A percentile compares a stretch with the other conserved stretches of the same genome.
phyloP scores from a whole-genome alignment of 2,888 invertebrate species.

The Mimachlamys varia region DNA sequence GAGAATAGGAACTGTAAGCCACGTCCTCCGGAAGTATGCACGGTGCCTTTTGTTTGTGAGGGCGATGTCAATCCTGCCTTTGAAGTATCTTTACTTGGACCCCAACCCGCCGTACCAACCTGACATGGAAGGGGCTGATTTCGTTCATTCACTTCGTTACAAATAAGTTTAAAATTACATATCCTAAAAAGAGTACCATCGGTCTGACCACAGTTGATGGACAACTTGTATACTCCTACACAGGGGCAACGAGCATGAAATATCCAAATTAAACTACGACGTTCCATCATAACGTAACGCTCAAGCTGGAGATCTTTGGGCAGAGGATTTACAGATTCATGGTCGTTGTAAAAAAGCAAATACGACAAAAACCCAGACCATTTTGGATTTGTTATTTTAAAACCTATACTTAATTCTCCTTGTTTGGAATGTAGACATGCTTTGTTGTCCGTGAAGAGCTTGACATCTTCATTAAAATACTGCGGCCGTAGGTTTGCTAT shows the following conservation, averaged over 20 bases:
- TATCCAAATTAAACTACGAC: not conserved
- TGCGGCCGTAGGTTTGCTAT: not conserved
- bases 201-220: not conserved
- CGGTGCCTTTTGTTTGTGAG: not conserved
- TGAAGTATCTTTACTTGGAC: not conserved
- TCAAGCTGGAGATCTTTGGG: not conserved
- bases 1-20: not conserved
- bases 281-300: conserved; percentile 1
- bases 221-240: not conserved
- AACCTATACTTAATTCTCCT: not conserved
- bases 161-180: not conserved
- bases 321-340: not conserved
- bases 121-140: not conserved
- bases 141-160: not conserved
- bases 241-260: not conserved
- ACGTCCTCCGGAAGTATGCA: not conserved
- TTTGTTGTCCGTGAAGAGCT: not conserved
- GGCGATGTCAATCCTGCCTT: not conserved
- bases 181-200: not conserved
- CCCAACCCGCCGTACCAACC: conserved; percentile 8
- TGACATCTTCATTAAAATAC: not conserved
- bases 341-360: not conserved
- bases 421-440: conserved; percentile 1
- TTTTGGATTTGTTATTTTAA: not conserved
- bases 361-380: conserved; percentile 15